Evolutionary conservation across 2,113 vertebrate species (phyloP).

Genomic region (Hemiprocne comata): DNA sequence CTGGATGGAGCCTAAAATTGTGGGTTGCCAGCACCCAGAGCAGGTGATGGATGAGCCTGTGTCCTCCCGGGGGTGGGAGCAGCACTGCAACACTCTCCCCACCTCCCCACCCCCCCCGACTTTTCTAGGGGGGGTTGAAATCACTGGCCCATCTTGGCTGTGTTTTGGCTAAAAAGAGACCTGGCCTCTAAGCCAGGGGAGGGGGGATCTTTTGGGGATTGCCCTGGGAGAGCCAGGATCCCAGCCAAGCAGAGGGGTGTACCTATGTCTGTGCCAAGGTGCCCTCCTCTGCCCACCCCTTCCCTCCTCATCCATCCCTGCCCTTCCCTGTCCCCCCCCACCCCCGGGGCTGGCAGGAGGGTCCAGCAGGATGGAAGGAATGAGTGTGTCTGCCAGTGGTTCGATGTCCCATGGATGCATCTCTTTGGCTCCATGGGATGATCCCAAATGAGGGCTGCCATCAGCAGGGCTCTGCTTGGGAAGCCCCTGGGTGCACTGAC

Average conservation of each 20-base stretch:
- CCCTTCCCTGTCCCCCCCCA: background rate
- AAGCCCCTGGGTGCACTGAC: background rate
- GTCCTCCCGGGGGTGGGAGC: accelerated
- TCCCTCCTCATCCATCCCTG: background rate
- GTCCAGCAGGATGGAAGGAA: background rate
- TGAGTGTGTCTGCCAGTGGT: background rate
- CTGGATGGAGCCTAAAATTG: background rate
- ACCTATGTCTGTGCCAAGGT: background rate
- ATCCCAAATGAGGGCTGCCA: background rate
- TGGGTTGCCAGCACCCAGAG: background rate
- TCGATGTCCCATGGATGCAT: accelerated
- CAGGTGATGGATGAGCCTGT: accelerated
- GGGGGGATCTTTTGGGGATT: background rate
- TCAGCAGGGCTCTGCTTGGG: background rate
- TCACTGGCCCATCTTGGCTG: background rate
- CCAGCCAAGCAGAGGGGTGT: background rate
- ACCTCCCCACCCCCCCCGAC: background rate
- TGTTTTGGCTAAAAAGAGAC: background rate
- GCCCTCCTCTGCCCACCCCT: background rate
- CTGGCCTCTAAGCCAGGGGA: background rate
- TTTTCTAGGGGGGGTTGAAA: background rate
- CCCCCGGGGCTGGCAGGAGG: background rate
- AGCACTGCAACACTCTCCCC: background rate
- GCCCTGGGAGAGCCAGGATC: background rate
- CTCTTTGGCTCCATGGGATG: accelerated